These are phyloP conservation scores for Taxidea taxus DNA, from an alignment of 2,113 vertebrate species.

Conservation along the genomic window DNA sequence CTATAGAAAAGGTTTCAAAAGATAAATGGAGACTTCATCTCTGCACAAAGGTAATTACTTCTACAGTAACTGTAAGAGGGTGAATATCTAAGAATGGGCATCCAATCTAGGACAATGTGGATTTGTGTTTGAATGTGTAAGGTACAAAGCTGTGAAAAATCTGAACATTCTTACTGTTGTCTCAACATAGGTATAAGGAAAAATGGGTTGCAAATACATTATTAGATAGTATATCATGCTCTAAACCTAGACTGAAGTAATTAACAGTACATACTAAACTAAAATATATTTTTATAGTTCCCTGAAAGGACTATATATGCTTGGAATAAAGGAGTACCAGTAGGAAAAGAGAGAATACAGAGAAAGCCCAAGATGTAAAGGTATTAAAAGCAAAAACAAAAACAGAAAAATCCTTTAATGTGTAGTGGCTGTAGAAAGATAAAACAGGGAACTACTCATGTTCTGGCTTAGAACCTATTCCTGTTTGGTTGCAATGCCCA, in stretches of 20 bases:
- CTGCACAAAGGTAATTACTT: conserved; percentile 30
- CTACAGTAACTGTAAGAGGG: not conserved
- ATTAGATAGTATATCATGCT: not conserved
- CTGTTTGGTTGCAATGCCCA: not conserved
- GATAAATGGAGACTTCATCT: not conserved
- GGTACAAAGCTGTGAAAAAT: conserved; percentile 24
- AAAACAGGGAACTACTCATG: not conserved
- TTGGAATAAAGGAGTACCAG: not conserved
- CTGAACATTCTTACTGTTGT: not conserved
- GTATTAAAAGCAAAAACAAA: not conserved
- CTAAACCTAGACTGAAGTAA: not conserved
- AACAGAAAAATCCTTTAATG: not conserved
- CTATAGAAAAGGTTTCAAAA: not conserved
- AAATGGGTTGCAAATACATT: not conserved
- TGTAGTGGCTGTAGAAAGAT: not conserved
- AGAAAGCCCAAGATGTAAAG: not conserved
- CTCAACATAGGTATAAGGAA: not conserved
- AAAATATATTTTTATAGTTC: not conserved
- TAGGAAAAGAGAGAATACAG: not conserved
- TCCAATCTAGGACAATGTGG: not conserved
- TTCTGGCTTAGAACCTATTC: not conserved
- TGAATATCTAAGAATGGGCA: not conserved
- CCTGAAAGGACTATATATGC: not conserved
- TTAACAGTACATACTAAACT: conserved; percentile 24
- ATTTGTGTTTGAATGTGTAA: not conserved